Conservation (phyloP, 2,888 invertebrate genomes). For the Troglohyphantes excavatus region DNA sequence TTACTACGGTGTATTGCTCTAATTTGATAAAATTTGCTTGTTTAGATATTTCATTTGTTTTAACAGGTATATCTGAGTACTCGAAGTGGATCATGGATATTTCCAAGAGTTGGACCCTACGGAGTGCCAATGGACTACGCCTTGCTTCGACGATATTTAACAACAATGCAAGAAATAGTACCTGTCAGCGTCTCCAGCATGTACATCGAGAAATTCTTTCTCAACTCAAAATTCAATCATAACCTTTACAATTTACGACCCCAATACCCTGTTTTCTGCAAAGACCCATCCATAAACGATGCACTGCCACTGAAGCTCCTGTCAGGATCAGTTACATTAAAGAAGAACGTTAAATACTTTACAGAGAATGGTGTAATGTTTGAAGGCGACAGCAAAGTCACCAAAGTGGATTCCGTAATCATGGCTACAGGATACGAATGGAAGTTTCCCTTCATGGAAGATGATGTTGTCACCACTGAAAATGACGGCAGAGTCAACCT, state of each 20-base stretch:
- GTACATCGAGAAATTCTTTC: slow-evolving; percentile 50
- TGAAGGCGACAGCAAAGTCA: slow-evolving; percentile 66
- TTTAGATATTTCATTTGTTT: neutral
- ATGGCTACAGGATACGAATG: slow-evolving; percentile 76
- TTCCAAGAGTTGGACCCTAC: slow-evolving; percentile 58
- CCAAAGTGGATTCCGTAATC: slow-evolving; percentile 68
- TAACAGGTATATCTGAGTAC: slow-evolving; percentile 60
- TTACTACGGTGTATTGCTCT: too few relatives aligned
- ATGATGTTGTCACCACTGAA: slow-evolving; percentile 40
- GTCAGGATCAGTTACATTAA: slow-evolving; percentile 54
- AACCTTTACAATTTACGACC: slow-evolving; percentile 60
- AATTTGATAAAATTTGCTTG: too few relatives aligned
- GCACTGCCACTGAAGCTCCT: slow-evolving; percentile 60
- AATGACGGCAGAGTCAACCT: slow-evolving; percentile 38
- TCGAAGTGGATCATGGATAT: slow-evolving; percentile 58
- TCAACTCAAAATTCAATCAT: slow-evolving; percentile 62
- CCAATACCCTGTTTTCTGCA: slow-evolving; percentile 34
- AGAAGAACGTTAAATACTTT: slow-evolving; percentile 62
- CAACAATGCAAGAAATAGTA: slow-evolving; percentile 47
- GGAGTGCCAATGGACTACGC: slow-evolving; percentile 59
- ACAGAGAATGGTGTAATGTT: slow-evolving; percentile 76
- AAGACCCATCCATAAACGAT: slow-evolving; percentile 76
- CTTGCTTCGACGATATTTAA: slow-evolving; percentile 39
- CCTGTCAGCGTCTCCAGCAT: slow-evolving; percentile 52
- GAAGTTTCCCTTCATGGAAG: slow-evolving; percentile 76